Evolutionary conservation across 92 coral and sea anemone species (phyloP).

Genomic region (Pocillopora grandis): DNA sequence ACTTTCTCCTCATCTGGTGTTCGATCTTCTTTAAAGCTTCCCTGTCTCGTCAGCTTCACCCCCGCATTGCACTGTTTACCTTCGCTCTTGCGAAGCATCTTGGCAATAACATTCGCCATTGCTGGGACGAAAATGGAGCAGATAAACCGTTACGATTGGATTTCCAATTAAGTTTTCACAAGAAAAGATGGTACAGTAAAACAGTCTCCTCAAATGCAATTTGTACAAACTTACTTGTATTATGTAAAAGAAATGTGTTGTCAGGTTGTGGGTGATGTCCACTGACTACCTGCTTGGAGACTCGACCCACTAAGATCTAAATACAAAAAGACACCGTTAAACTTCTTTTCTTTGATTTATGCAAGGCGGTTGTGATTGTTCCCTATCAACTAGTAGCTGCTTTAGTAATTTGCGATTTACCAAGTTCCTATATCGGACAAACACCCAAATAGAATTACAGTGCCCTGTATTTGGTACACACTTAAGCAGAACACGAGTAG

Average conservation of each 20-base stretch:
- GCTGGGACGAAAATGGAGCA: slow-evolving; percentile 38
- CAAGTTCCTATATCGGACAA: too few species aligned
- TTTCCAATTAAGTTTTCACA: background rate
- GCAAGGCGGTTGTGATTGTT: background rate
- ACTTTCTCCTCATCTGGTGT: slow-evolving; percentile 47
- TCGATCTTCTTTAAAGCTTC: slow-evolving; percentile 46
- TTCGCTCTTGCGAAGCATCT: slow-evolving; percentile 74
- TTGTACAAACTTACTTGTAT: slow-evolving; percentile 72
- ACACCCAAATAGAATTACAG: too few species aligned
- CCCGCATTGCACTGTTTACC: slow-evolving; percentile 51
- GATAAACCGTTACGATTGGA: background rate
- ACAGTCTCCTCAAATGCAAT: background rate
- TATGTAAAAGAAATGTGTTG: slow-evolving; percentile 71
- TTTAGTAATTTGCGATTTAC: too few species aligned
- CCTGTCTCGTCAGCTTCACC: slow-evolving; percentile 55
- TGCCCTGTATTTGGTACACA: too few species aligned
- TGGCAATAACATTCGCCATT: slow-evolving; percentile 88
- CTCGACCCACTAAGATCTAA: slow-evolving; percentile 92
- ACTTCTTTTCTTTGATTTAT: background rate
- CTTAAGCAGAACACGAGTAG: too few species aligned
- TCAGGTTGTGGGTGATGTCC: slow-evolving; percentile 97
- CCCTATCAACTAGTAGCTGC: too few species aligned
- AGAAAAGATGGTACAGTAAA: background rate
- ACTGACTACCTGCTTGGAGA: slow-evolving; percentile 91
- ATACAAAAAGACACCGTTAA: slow-evolving; percentile 8